phyloP scores from a whole-genome alignment of 2,797 vertebrate species.

The Pseudochirops cupreus region DNA sequence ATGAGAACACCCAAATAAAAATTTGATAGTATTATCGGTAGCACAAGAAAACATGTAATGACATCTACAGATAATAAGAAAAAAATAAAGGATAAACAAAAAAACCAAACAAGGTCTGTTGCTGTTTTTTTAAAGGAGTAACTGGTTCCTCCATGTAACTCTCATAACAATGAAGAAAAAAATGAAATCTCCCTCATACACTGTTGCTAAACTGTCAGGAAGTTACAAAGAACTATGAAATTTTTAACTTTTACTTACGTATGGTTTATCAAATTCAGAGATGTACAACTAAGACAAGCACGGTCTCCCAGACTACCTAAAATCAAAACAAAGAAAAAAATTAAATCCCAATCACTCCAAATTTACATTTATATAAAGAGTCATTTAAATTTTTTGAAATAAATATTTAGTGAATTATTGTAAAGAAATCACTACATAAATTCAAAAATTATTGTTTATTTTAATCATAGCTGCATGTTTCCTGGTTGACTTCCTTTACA shows the following conservation, averaged over 20 bases:
- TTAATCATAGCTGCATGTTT: not conserved
- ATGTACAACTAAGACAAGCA: slow-evolving; percentile 89
- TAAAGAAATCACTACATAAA: not conserved
- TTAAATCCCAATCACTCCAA: not conserved
- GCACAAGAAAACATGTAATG: not conserved
- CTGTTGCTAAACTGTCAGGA: not conserved
- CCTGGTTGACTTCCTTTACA: not conserved
- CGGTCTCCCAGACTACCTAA: slow-evolving; percentile 89
- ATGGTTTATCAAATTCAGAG: slow-evolving; percentile 87
- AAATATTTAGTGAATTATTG: not conserved
- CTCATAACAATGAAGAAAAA: not conserved
- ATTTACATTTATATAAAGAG: rapidly evolving
- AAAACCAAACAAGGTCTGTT: not conserved
- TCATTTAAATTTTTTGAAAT: not conserved
- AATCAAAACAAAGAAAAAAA: slow-evolving; percentile 65
- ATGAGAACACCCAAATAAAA: not conserved
- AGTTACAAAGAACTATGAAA: not conserved
- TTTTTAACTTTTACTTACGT: slow-evolving; percentile 86
- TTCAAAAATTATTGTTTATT: not conserved
- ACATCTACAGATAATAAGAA: not conserved
- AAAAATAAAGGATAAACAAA: not conserved
- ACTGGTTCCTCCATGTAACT: not conserved
- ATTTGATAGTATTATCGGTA: not conserved
- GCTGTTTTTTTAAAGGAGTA: not conserved
- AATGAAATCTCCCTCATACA: not conserved